These are phyloP conservation scores for Dinoponera quadriceps DNA, from an alignment of 1,140 invertebrate species.

Conservation along the genomic window DNA sequence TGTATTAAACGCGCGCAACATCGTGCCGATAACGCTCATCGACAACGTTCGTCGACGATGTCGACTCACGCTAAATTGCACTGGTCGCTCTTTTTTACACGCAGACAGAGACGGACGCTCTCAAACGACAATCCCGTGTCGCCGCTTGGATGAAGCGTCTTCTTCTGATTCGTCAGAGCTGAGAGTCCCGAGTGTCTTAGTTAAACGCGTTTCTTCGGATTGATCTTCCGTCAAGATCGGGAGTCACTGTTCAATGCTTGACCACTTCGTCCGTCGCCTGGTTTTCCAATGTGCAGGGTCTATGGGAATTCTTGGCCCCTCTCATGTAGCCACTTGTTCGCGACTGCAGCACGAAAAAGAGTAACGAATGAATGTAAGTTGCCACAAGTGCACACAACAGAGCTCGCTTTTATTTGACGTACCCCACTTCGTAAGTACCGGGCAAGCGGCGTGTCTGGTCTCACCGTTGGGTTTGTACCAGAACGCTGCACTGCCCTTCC, in stretches of 20 bases:
- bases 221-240: conserved; percentile 8
- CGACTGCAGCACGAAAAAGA: conserved; percentile 89
- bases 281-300: conserved; percentile 90
- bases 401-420: conserved; percentile 59
- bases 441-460: conserved; percentile 98
- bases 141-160: conserved; percentile 27
- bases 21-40: background rate
- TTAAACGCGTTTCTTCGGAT: conserved; percentile 8
- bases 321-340: conserved; percentile 99
- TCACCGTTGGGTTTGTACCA: conserved; percentile 98
- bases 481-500: conserved; percentile 96
- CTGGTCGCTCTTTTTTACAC: conserved; percentile 45
- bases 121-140: conserved; percentile 15
- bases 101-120: conserved; percentile 8
- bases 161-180: conserved; percentile 25
- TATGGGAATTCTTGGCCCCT: conserved; percentile 95
- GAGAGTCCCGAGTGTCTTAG: conserved; percentile 11
- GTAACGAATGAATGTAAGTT: conserved; percentile 22
- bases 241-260: conserved; percentile 62
- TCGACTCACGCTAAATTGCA: conserved; percentile 43
- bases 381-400: background rate
- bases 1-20: conserved; percentile 5
- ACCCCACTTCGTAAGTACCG: conserved; percentile 99
- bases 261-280: conserved; percentile 81
- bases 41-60: too few species aligned